Conservation (phyloP, 37 sponge, comb jelly and placozoan genomes). For the Geodia barretti region DNA sequence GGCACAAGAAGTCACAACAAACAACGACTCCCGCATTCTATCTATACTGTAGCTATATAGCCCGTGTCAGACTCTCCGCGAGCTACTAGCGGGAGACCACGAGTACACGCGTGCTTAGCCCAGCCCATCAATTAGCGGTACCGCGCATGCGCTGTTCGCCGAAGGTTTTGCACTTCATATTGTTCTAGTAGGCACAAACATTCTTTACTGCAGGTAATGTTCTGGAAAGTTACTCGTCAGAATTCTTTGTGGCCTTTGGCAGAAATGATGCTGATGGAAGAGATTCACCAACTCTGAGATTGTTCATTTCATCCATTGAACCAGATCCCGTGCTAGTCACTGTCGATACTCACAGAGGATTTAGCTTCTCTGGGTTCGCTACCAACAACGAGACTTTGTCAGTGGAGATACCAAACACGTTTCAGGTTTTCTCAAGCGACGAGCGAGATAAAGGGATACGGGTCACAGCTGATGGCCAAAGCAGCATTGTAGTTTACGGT, state of each 20-base stretch:
- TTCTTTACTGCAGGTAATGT: neutral
- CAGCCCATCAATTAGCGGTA: too few species aligned
- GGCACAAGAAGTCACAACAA: too few species aligned
- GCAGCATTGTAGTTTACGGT: conserved; percentile 49
- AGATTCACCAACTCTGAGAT: neutral
- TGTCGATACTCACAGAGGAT: neutral
- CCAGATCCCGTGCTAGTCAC: conserved; percentile 6
- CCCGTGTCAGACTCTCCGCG: too few species aligned
- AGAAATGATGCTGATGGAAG: neutral
- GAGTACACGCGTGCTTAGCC: too few species aligned
- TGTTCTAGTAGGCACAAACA: too few species aligned
- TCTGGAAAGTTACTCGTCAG: conserved; percentile 26
- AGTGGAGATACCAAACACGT: conserved; percentile 3
- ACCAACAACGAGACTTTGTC: too few species aligned
- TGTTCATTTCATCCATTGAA: conserved; percentile 22
- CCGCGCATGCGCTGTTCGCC: too few species aligned
- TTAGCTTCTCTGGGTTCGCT: conserved; percentile 10
- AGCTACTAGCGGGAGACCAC: too few species aligned
- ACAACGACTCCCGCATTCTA: too few species aligned
- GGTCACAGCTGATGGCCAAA: conserved; percentile 15
- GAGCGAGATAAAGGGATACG: conserved; percentile 42
- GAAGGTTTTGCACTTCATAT: too few species aligned
- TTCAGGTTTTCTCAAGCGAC: neutral
- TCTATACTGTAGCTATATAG: too few species aligned
- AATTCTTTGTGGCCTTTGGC: conserved; percentile 22